phyloP scores from a whole-genome alignment of 1,140 invertebrate species.

The Drosophila repletoides region DNA sequence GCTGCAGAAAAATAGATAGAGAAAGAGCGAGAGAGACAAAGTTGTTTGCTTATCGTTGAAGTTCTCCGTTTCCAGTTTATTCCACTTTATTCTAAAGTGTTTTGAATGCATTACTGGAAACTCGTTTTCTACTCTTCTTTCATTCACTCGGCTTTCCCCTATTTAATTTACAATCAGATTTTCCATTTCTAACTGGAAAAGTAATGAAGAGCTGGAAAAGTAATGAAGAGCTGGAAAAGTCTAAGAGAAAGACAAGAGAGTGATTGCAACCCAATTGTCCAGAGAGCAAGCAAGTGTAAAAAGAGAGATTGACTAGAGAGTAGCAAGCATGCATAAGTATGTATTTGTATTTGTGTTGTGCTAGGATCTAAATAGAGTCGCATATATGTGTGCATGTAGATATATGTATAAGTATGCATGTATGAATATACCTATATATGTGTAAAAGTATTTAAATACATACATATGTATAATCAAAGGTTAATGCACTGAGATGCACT shows the following conservation, averaged over 20 bases:
- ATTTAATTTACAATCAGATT: conserved; percentile 38
- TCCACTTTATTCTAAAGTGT: too few relatives aligned
- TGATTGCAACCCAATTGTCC: background rate
- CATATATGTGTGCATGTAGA: background rate
- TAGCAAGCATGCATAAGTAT: conserved; percentile 10
- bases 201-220: background rate
- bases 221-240: background rate
- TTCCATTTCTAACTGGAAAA: conserved; percentile 66
- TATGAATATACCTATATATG: background rate
- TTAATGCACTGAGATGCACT: conserved; percentile 80
- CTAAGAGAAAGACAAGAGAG: background rate
- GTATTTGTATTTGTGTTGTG: conserved; percentile 50
- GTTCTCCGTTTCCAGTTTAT: too few relatives aligned
- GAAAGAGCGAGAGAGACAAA: too few relatives aligned
- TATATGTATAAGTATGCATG: background rate
- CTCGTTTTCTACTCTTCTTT: conserved; percentile 9
- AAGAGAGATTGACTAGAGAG: background rate
- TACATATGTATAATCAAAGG: conserved; percentile 42
- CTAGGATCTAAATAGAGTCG: conserved; percentile 53
- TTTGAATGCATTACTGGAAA: background rate
- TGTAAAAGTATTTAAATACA: too few relatives aligned
- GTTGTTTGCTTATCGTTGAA: too few relatives aligned
- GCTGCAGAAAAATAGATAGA: too few relatives aligned
- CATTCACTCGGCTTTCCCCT: conserved; percentile 29
- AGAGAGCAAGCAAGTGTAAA: background rate